A percentile compares a stretch with the other conserved stretches of the same genome.
Evolutionary conservation across 2,888 invertebrate genomes (phyloP).

Genomic region (Trissonchulus sp.): DNA sequence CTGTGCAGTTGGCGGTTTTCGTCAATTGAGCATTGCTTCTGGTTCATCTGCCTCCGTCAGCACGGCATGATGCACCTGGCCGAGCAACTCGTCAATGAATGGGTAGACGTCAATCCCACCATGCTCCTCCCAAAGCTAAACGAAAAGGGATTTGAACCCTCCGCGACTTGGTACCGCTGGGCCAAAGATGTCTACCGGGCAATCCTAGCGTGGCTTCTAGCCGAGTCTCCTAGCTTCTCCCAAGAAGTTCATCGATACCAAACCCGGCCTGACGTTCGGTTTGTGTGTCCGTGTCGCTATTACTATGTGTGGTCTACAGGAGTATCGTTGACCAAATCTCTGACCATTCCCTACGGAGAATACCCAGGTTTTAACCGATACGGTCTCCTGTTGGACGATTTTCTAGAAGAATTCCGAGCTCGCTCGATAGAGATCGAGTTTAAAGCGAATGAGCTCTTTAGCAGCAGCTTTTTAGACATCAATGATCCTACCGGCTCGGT

Average conservation of each 20-base stretch:
- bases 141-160: neutral
- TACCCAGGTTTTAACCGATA: neutral
- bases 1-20: neutral
- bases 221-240: neutral
- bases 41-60: neutral
- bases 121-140: neutral
- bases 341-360: too few relatives aligned
- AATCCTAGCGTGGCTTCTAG: neutral
- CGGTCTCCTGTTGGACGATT: neutral
- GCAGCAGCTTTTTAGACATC: too few relatives aligned
- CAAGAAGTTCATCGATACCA: neutral
- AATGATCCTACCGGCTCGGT: neutral
- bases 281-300: neutral
- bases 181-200: constrained; percentile 1
- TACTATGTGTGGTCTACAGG: neutral
- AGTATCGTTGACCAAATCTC: too few relatives aligned
- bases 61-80: neutral
- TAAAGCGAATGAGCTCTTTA: too few relatives aligned
- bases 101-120: neutral
- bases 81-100: neutral
- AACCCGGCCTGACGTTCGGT: neutral
- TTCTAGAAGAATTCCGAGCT: neutral
- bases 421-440: too few relatives aligned
- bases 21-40: constrained; percentile 4
- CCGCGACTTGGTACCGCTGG: neutral